phyloP scores from a whole-genome alignment of 2,888 invertebrate species.

The Erebia aethiops region DNA sequence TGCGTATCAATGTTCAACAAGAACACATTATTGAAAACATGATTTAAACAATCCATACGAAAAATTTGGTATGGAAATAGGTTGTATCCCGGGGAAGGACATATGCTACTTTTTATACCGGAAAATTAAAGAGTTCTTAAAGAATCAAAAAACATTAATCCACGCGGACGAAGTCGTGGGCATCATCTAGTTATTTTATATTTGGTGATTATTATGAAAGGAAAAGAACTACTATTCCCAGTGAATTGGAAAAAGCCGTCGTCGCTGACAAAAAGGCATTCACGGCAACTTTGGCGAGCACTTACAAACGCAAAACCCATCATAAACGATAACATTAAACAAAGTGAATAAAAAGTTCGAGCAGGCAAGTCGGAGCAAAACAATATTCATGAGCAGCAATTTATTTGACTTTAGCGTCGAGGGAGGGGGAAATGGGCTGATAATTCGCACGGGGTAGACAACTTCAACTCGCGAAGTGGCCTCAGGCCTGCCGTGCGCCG shows the following conservation, averaged over 20 bases:
- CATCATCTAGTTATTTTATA: too few species aligned
- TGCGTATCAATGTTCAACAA: background rate
- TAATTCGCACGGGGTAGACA: slow-evolving; percentile 34
- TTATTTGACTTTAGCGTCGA: slow-evolving; percentile 34
- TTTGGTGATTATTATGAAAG: too few species aligned
- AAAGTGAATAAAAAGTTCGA: slow-evolving; percentile 26
- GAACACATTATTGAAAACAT: too few species aligned
- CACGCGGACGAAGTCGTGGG: too few species aligned
- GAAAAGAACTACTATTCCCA: background rate
- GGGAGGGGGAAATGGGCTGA: slow-evolving; percentile 34
- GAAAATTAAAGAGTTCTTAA: too few species aligned
- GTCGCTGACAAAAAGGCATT: background rate
- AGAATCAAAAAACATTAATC: too few species aligned
- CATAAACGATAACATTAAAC: slow-evolving; percentile 18
- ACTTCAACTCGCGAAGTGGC: slow-evolving; percentile 28
- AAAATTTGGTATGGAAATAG: too few species aligned
- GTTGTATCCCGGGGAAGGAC: too few species aligned
- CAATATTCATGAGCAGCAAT: slow-evolving; percentile 34
- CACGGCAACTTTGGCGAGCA: background rate
- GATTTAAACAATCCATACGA: too few species aligned
- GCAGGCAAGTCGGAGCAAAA: slow-evolving; percentile 28
- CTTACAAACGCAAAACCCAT: background rate
- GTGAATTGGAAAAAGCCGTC: background rate
- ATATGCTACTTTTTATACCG: too few species aligned
- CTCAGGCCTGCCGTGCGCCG: slow-evolving; percentile 27